Percentiles rank a stretch among this genome's conserved stretches.
Conservation (phyloP, 1,140 invertebrate species). For the Trichonephila clavata region DNA sequence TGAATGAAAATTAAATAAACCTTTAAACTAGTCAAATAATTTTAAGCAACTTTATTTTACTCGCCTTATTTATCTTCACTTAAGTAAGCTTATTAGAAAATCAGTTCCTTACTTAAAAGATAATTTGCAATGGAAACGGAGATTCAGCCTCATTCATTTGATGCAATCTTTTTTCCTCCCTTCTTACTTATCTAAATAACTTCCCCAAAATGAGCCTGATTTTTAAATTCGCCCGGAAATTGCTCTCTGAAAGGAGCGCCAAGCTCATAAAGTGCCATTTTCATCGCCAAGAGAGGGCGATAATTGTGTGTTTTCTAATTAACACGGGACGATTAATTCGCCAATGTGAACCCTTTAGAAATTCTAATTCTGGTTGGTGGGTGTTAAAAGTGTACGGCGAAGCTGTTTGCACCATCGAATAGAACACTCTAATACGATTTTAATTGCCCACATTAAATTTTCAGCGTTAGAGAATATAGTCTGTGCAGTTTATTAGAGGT, state of each 20-base stretch:
- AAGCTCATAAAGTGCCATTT: slow-evolving; percentile 16
- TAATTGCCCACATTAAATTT: slow-evolving; percentile 58
- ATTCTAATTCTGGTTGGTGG: slow-evolving; percentile 35
- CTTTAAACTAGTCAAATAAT: too few relatives aligned
- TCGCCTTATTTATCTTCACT: neutral
- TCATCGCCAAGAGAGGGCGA: slow-evolving; percentile 1
- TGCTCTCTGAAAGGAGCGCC: slow-evolving; percentile 15
- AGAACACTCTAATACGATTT: slow-evolving; percentile 37
- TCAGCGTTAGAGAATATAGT: slow-evolving; percentile 28
- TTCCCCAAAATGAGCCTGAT: neutral
- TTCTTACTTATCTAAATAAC: slow-evolving; percentile 49
- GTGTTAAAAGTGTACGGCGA: slow-evolving; percentile 21
- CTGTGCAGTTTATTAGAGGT: slow-evolving; percentile 34
- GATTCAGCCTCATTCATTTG: neutral
- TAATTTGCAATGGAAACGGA: slow-evolving; percentile 27
- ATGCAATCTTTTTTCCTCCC: slow-evolving; percentile 17
- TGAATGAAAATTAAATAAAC: too few relatives aligned
- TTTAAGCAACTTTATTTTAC: too few relatives aligned
- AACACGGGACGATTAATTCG: slow-evolving; percentile 45
- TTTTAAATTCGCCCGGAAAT: slow-evolving; percentile 23
- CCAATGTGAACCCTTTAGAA: slow-evolving; percentile 44
- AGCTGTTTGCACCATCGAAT: slow-evolving; percentile 37
- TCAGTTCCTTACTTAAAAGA: slow-evolving; percentile 20
- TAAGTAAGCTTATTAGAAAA: slow-evolving; percentile 10
- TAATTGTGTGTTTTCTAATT: slow-evolving; percentile 53